These are phyloP conservation scores for Arnoldichthys spilopterus DNA, from an alignment of 2,797 vertebrate species.

Conservation along the genomic window DNA sequence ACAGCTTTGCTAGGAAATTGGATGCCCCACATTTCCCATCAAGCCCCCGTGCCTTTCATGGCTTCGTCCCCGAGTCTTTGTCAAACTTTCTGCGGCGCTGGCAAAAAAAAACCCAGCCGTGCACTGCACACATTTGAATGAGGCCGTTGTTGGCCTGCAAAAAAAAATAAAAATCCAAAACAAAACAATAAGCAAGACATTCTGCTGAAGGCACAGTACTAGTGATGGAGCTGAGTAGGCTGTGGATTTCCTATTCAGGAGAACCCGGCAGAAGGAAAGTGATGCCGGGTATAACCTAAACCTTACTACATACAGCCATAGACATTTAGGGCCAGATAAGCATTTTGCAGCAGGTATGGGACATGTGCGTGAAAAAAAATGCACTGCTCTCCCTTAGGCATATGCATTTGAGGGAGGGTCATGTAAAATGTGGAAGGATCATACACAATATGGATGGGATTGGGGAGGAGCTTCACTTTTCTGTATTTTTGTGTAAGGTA, in stretches of 20 bases:
- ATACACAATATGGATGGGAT: too few relatives aligned
- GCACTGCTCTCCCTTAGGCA: too few relatives aligned
- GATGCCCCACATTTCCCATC: conserved; percentile 59
- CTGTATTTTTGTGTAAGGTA: too few relatives aligned
- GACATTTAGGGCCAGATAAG: too few relatives aligned
- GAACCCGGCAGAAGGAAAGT: background rate
- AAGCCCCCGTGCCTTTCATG: conserved; percentile 46
- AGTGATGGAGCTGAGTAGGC: background rate
- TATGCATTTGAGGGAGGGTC: too few relatives aligned
- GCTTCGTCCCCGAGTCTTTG: conserved; percentile 50
- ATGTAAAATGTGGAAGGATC: too few relatives aligned
- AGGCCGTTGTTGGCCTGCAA: conserved; percentile 18
- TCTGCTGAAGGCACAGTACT: conserved; percentile 3
- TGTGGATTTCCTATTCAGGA: background rate
- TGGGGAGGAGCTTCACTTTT: too few relatives aligned
- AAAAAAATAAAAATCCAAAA: background rate
- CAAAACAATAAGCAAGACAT: background rate
- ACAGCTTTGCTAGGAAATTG: conserved; percentile 56
- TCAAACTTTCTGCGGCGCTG: conserved; percentile 47
- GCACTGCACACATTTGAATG: conserved; percentile 39
- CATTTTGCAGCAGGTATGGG: too few relatives aligned
- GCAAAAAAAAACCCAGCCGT: conserved; percentile 32
- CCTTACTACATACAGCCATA: background rate
- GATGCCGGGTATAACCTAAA: background rate
- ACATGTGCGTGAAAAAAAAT: too few relatives aligned